Percentiles rank a stretch among this genome's conserved stretches.
phyloP scores from a whole-genome alignment of 1,140 invertebrate species.

The Papilio polytes region DNA sequence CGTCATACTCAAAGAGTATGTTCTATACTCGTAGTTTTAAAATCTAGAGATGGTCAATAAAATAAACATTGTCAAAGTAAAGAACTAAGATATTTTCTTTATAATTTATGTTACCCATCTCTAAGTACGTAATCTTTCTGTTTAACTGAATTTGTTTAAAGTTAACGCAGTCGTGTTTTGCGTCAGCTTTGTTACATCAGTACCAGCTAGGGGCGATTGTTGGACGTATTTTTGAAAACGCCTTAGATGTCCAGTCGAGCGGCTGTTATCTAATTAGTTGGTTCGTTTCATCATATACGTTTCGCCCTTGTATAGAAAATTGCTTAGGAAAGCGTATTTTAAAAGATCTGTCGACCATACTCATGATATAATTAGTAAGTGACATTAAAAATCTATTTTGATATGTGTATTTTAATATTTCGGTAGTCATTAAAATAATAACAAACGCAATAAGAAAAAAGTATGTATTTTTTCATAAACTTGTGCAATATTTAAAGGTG shows the following conservation, averaged over 20 bases:
- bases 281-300: constrained; percentile 18
- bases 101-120: too few species aligned
- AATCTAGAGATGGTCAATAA: too few species aligned
- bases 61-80: too few species aligned
- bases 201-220: constrained; percentile 14
- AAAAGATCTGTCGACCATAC: neutral
- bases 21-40: too few species aligned
- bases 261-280: constrained; percentile 30
- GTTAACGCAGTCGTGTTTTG: neutral
- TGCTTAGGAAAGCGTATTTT: constrained; percentile 25
- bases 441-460: neutral
- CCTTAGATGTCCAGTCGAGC: constrained; percentile 29
- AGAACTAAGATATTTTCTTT: too few species aligned
- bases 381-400: constrained; percentile 10
- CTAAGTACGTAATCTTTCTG: too few species aligned
- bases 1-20: too few species aligned
- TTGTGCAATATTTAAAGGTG: neutral
- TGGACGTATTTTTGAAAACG: constrained; percentile 30
- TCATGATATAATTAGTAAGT: constrained; percentile 10
- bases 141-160: neutral
- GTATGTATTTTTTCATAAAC: neutral
- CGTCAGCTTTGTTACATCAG: constrained; percentile 11
- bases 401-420: neutral
- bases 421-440: neutral
- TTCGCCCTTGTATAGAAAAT: constrained; percentile 14